These are phyloP conservation scores for Papilio dardanus DNA, from an alignment of 1,140 invertebrate species.

Conservation along the genomic window DNA sequence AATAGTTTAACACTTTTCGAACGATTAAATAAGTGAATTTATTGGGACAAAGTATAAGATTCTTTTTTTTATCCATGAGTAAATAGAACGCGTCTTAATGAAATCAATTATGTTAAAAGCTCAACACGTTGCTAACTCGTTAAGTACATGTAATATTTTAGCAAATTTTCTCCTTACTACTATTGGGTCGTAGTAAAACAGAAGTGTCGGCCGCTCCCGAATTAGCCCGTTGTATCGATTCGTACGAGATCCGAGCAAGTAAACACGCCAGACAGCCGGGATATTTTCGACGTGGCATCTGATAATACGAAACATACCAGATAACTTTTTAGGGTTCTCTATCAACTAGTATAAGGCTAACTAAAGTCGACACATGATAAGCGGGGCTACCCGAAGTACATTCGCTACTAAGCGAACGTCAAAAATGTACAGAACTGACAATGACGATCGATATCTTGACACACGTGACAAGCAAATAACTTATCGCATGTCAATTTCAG, in stretches of 20 bases:
- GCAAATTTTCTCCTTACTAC: conserved; percentile 4
- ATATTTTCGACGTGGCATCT: conserved; percentile 32
- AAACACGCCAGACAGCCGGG: conserved; percentile 24
- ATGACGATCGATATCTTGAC: too few relatives aligned
- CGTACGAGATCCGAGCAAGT: conserved; percentile 14
- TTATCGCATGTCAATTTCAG: too few relatives aligned
- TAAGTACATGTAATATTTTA: background rate
- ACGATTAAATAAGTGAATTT: too few relatives aligned
- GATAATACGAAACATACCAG: conserved; percentile 31
- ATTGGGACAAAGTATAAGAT: too few relatives aligned
- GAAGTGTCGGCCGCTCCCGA: conserved; percentile 25
- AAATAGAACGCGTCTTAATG: background rate
- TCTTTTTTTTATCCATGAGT: too few relatives aligned
- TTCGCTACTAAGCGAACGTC: background rate
- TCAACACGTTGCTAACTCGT: background rate
- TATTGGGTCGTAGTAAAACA: conserved; percentile 30
- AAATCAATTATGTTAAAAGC: background rate
- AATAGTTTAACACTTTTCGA: too few relatives aligned
- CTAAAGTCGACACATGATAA: background rate
- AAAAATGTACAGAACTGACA: too few relatives aligned
- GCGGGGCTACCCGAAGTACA: too few relatives aligned
- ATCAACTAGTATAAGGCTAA: background rate
- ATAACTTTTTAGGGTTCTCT: conserved; percentile 27
- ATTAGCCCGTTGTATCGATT: conserved; percentile 33
- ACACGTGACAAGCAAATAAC: too few relatives aligned